Base-by-base conservation (phyloP, 2,113 vertebrate genomes). In the Entosphenus tridentatus region DNA sequence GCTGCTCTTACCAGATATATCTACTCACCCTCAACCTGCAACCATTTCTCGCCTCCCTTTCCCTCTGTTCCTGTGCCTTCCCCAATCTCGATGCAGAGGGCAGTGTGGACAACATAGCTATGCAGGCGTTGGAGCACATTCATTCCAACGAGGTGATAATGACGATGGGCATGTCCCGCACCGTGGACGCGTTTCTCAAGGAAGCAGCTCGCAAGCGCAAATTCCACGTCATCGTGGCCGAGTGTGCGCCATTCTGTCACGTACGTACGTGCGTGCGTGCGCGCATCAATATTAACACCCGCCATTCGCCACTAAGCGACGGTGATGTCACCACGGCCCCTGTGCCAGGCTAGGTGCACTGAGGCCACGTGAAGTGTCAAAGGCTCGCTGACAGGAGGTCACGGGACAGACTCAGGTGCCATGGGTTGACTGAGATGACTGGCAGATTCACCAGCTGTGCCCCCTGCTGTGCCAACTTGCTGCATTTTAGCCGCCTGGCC, bases 61-160 rank as follows among this genome's bases (percentile, higher is more conserved):
- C 62, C 10, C 62, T 16, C 62, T 65, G 62, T 17, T 62, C 3
- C 58, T 7, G 16, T 17, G 13, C 58, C 58, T 17, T 17, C 58
- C 58, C 13, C 58, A 5, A 11, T 21, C 62, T 21, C 62, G n/a
- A 76, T 75, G 1, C 79, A 98, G 93, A 98, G 80, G 89, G 88
- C 71, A 98, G 88, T 4, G 92, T 82, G 0, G 89, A 96, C 72
- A 96, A 96, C 77, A 96, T 98, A 2, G 83, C 88, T 0, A 87
- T 87, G 81, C 93, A 98, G 77, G 93, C 93, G 0, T 81, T 95
- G 76, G 90, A 96, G 74, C 93, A 98, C 80, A 96, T 98, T 72
- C 93, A 98, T 76, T 95, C 89, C 67, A 96, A 95, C 0, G 93
- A 98, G 77, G 93, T 98, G 74, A 98, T 98, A 79, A 98, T 98